phyloP scores from a whole-genome alignment of 2,888 invertebrate species.

The Perizoma affinitatum region DNA sequence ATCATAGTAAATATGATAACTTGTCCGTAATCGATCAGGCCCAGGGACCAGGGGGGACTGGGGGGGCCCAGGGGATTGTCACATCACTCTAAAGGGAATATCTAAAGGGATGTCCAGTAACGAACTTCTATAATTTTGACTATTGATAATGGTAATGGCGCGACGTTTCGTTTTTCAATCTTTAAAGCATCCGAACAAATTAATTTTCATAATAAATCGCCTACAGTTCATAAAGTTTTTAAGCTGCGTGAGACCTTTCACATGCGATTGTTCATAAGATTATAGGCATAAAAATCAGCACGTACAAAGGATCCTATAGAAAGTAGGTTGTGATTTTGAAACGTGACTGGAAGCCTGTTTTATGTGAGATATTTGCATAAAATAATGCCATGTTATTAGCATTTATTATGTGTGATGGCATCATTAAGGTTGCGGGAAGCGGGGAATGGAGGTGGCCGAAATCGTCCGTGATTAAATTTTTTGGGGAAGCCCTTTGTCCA shows the following conservation, averaged over 20 bases:
- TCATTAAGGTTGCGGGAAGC: neutral
- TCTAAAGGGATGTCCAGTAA: too few species aligned
- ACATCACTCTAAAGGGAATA: too few species aligned
- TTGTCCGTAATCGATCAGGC: too few species aligned
- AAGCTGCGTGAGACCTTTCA: neutral
- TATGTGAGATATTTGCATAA: conserved; percentile 28
- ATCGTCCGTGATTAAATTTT: too few species aligned
- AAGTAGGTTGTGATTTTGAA: conserved; percentile 17
- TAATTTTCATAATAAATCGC: conserved; percentile 7
- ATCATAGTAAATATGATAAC: too few species aligned
- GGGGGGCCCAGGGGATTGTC: too few species aligned
- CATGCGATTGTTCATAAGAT: neutral
- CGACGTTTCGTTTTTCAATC: too few species aligned
- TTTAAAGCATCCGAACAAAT: neutral
- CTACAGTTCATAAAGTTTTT: conserved; percentile 8
- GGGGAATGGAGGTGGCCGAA: too few species aligned
- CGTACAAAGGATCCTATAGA: conserved; percentile 20
- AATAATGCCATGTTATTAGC: conserved; percentile 15
- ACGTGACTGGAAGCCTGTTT: conserved; percentile 24
- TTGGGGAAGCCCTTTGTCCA: too few species aligned
- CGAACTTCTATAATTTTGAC: too few species aligned
- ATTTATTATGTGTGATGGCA: conserved; percentile 15
- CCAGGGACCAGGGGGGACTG: too few species aligned
- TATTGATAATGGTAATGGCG: too few species aligned
- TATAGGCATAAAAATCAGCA: conserved; percentile 23